Base-by-base conservation (phyloP, 2,888 invertebrate species). In the Fragum fragum region DNA sequence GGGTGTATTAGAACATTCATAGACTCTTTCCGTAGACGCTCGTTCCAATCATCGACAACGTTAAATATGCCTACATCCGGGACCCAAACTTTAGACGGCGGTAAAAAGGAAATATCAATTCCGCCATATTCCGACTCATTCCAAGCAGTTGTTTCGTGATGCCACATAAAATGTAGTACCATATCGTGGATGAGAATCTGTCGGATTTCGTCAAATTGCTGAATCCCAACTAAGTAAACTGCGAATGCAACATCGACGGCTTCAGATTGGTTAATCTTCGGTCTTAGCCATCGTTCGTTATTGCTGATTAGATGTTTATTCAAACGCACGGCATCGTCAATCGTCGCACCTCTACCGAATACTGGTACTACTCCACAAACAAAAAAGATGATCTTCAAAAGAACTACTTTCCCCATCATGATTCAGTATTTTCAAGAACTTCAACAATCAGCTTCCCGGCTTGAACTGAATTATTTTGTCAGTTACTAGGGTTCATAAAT, bases 41-140 rank as follows among this genome's bases (percentile, higher is more conserved):
- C 71, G 14, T 47, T 55, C 69, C 69, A 53, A 71, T 72, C 42
- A 16, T 52, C 68, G 3, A 72, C 70, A 11, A 71, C n/a, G 47
- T 79, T 75, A 1, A 61, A 59, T 18, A 70, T 42, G 1, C 21
- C 28, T 0, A 79, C n/a, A 21, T 71, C 72, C 2, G 71, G 79
- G 1, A 70, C 28, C 79, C 79, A 79, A 0, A 75, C 61, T 26
- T 63, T 23, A 9, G 28, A 26, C 52, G 71, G 66, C 21, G 75
- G 29, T n/a, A 75, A 11, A 18, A 23, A n/a, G 16, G 71, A 16
- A 0, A 47, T 32, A 18, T 53, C 52, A 9, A 66, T 36, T 9
- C 59, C 71, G 21, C 75, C 72, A 55, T 53, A 75, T 0, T 71
- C 71, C 18, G 66, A 68, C 3, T 55, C 16, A n/a, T 71, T 68